These are phyloP conservation scores for Styela plicata DNA, from an alignment of 23 tunicate genomes.

Conservation along the genomic window DNA sequence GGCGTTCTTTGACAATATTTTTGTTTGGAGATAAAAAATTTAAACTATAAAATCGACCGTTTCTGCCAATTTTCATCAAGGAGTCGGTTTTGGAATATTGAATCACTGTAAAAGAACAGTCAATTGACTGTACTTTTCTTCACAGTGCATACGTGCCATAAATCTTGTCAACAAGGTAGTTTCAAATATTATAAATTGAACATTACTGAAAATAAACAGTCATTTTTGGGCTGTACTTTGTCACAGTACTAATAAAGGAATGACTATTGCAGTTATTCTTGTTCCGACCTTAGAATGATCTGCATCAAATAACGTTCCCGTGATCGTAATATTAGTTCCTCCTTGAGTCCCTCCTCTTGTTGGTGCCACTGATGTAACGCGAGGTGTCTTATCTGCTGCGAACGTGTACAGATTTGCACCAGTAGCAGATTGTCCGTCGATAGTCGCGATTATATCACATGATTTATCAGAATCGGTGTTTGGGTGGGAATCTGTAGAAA, in stretches of 20 bases:
- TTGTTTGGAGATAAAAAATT: too few species aligned
- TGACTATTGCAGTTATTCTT: too few species aligned
- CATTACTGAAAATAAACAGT: neutral
- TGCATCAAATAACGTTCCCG: conserved; percentile 33
- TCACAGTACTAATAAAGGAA: too few species aligned
- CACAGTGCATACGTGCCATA: too few species aligned
- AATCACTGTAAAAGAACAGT: too few species aligned
- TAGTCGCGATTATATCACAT: conserved; percentile 26
- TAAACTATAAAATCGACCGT: too few species aligned
- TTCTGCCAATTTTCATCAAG: too few species aligned
- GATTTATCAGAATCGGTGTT: conserved; percentile 22
- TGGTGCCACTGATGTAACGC: conserved; percentile 32
- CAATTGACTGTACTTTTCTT: too few species aligned
- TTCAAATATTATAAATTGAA: neutral
- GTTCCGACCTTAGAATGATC: conserved; percentile 5
- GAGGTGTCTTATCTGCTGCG: conserved; percentile 34
- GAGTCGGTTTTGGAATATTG: too few species aligned
- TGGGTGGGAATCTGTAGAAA: neutral
- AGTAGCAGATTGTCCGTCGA: conserved; percentile 1
- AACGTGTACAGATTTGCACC: conserved; percentile 34
- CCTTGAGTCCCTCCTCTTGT: conserved; percentile 59
- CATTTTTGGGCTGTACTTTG: too few species aligned
- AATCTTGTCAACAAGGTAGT: too few species aligned
- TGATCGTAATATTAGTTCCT: conserved; percentile 43
- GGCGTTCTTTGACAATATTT: too few species aligned